Base-by-base conservation (phyloP, 1,140 invertebrate genomes). In the Atopsyche davidsoni region DNA sequence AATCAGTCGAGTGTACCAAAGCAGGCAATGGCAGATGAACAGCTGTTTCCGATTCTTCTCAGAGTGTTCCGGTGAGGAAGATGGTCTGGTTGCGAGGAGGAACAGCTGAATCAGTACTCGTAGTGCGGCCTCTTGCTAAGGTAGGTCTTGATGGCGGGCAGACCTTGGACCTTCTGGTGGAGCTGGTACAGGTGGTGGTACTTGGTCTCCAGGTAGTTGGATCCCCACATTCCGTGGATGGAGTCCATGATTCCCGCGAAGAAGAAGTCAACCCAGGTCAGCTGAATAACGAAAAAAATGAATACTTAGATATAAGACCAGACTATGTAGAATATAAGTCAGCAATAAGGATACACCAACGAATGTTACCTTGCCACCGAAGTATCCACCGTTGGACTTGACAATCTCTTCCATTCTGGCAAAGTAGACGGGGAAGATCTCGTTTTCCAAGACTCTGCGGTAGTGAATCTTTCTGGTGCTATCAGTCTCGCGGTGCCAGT, bases 211-310 rank as follows among this genome's bases (percentile, higher is more conserved):
- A 52, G 23, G 14, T 69, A 56, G 19, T 66, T 58, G 2, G 34
- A 44, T 3, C 57, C 60, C 2, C 67, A 51, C 57, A 67, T 62
- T 2, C 66, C 44, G 39, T 64, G 56, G 9, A 55, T 51, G 4
- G 63, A 58, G 45, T 71, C 69, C 0, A 68, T 53, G 21, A 67
- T 62, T 3, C 64, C 66, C 1, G 69, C 59, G 1, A 71, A 59
- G 2, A 65, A 51, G 51, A 71, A 69, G 51, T 71, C 69, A 23
- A 61, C 69, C 69, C 69, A 71, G 22, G 59, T 60, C 36, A 69
- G 35, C 69, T 65, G 53, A 6, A 64, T 63, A 42, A 25, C n/a
- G n/a, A n/a, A n/a, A n/a, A n/a, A n/a, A n/a, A n/a, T n/a, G n/a
- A n/a, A n/a, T n/a, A n/a, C n/a, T n/a, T n/a, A n/a, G n/a, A n/a